Base-by-base conservation (phyloP, 2,888 invertebrate species). In the Agrenia bidenticulata region DNA sequence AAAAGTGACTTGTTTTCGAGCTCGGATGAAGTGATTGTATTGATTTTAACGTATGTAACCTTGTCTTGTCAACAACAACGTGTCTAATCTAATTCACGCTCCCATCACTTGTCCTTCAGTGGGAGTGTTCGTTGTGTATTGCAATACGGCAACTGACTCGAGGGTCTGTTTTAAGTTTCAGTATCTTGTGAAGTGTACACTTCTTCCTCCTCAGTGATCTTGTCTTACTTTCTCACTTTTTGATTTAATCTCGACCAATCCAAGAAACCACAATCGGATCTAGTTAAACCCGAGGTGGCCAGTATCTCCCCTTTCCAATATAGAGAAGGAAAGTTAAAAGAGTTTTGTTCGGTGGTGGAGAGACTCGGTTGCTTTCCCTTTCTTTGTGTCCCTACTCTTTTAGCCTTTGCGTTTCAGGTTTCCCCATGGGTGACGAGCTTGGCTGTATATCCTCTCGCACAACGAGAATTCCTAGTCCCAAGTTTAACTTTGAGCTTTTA, bases 241-340 rank as follows among this genome's bases (percentile, higher is more conserved):
- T 5, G 49, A 58, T 42, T 49, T 45, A 41, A 57, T 57, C 57
- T 51, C 53, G n/a, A 13, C 15, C 62, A 63, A 56, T 26, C 62
- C 56, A 41, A 19, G 15, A 58, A 45, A 66, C 66, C 69, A 69
- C 69, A 66, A 69, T 64, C 69, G 61, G 66, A 69, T 69, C 58
- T 23, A 51, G 23, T 23, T 19, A 21, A 21, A 51, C 24, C 51
- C 51, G 21, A 15, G 2, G 51, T 51, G 21, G 45, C 45, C 19
- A 45, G 9, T 45, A 17, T n/a, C 32, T 32, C 32, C 11, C 32
- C 11, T 32, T 32, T 11, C 11, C 32, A 7, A 32, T 32, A 7
- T 32, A 7, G 32, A 7, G 32, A 32, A 32, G 32, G 32, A 32
- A 32, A 32, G 32, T 32, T 32, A 32, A 32, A 11, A 32, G 32